These are phyloP conservation scores for Tolypeutes matacus DNA, from an alignment of 2,797 vertebrate genomes.

Conservation along the genomic window DNA sequence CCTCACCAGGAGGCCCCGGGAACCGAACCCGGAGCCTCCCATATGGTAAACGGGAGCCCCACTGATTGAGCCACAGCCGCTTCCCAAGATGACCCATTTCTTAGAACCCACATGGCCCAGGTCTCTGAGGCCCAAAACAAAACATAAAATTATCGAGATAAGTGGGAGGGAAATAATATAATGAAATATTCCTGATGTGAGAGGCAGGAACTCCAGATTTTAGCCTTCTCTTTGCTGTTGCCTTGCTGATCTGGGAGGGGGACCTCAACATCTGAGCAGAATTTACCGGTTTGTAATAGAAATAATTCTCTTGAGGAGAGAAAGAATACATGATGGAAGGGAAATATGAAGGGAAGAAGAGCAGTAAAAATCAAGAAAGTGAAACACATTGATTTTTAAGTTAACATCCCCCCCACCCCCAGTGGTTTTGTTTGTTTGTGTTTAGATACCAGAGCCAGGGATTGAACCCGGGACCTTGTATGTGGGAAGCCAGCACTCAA, in stretches of 20 bases:
- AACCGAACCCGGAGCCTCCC: too few species aligned
- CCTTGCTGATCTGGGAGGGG: background rate
- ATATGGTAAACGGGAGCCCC: too few species aligned
- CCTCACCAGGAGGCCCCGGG: too few species aligned
- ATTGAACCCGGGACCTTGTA: too few species aligned
- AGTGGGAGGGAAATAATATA: background rate
- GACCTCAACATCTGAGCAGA: background rate
- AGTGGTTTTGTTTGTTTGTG: too few species aligned
- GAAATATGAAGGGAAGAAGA: background rate
- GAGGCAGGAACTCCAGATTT: constrained; percentile 8
- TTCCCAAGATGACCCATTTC: background rate
- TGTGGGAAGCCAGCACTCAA: too few species aligned
- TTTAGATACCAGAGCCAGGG: too few species aligned
- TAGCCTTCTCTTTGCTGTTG: background rate
- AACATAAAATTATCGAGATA: constrained; percentile 33
- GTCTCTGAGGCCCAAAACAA: constrained; percentile 43
- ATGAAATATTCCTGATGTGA: constrained; percentile 10
- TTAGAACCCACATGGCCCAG: background rate
- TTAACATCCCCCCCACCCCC: background rate
- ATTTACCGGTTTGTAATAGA: background rate
- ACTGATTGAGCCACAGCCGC: too few species aligned
- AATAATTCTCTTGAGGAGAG: background rate
- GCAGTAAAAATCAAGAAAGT: constrained; percentile 15
- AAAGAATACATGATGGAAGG: background rate
- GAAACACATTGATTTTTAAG: background rate